Evolutionary conservation across 2,888 invertebrate species (phyloP), one percentile per base, ranked within the genome.

Genomic region (Heteropelma amictum): DNA sequence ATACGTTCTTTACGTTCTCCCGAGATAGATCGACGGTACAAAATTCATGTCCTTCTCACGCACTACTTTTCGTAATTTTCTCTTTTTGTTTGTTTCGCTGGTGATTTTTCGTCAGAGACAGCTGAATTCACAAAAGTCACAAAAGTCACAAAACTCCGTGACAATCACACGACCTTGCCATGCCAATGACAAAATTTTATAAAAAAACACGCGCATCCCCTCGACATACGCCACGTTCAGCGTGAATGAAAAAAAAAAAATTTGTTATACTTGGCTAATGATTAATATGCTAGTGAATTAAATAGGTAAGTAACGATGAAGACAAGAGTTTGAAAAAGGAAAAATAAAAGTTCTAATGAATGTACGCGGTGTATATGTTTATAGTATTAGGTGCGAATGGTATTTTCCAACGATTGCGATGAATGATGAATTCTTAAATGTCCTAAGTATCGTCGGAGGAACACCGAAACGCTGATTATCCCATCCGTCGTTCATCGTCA

Each of bases 241-340:
- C 35, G 47, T 28, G 7, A 33, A 33, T n/a, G 26, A 63, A 40
- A 35, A 35, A 17, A 40, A 40, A 40, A 38, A 61, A 35, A 56
- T 21, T 6, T 30, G 30, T n/a, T 45, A 35, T 51, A 71, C 53
- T 53, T 60, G 45, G 58, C 74, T 74, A 71, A 71, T 68, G 58
- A 74, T 63, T 65, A 70, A 73, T 58, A 38, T 63, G 54, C 45
- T 42, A 74, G 42, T 45, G 60, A 71, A 71, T 65, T 56, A 61
- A 71, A 71, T 60, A 65, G 51, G 19, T 70, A 65, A 65, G 40
- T 65, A 65, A 60, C 70, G 65, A 70, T 60, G 65, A 71, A 60
- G 53, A 53, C 42, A 30, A 60, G 35, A 42, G 17, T n/a, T n/a
- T n/a, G n/a, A n/a, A n/a, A 65, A 49, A 56, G 14, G 45, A n/a